Evolutionary conservation across 2,888 invertebrate species (phyloP).

Genomic region (Hipparchia semele): DNA sequence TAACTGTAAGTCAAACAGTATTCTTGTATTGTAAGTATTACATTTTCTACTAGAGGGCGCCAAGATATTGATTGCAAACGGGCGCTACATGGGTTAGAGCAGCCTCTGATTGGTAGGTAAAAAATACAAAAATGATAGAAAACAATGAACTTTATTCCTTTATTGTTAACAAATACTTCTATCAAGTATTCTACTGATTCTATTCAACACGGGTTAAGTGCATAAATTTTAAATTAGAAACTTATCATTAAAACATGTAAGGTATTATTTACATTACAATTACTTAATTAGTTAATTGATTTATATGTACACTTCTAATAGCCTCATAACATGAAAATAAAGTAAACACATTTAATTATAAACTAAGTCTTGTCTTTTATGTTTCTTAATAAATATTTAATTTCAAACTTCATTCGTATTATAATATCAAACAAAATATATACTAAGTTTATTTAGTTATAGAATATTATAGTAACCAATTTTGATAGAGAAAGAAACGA

Average conservation of each 20-base stretch:
- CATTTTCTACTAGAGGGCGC: too few species aligned
- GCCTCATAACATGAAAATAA: neutral
- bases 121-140: constrained; percentile 10
- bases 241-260: neutral
- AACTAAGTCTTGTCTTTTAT: constrained; percentile 5
- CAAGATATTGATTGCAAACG: too few species aligned
- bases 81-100: too few species aligned
- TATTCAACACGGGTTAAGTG: constrained; percentile 1
- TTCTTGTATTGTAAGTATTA: too few species aligned
- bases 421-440: neutral
- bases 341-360: neutral
- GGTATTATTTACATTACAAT: neutral
- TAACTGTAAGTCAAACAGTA: too few species aligned
- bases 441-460: too few species aligned
- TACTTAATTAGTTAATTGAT: too few species aligned
- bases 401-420: constrained; percentile 30
- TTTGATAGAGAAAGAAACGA: too few species aligned
- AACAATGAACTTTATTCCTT: constrained; percentile 33
- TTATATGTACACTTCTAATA: neutral
- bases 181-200: constrained; percentile 10
- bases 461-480: neutral
- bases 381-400: constrained; percentile 37
- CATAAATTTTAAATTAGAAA: neutral
- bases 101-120: neutral
- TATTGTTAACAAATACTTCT: constrained; percentile 24